Evolutionary conservation across 37 sponge, comb jelly and placozoan genomes (phyloP).

Genomic region (Lycopodina hypogea): DNA sequence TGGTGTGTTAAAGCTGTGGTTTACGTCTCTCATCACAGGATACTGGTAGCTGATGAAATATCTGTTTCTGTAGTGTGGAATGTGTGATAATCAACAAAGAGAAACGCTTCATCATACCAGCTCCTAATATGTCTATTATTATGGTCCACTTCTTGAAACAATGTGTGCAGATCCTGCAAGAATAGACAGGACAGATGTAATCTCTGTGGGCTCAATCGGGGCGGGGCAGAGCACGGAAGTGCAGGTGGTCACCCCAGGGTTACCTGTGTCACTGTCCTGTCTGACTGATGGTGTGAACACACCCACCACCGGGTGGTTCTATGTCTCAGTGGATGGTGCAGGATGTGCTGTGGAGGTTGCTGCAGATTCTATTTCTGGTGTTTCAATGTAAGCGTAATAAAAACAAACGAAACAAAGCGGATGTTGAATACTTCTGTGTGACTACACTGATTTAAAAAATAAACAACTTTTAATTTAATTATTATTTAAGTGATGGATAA

Average conservation of each 20-base stretch:
- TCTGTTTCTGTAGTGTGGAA: no score
- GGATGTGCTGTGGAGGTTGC: not conserved
- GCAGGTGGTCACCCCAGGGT: not conserved
- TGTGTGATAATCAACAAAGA: no score
- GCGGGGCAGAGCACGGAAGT: not conserved
- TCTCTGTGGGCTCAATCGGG: not conserved
- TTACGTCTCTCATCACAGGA: no score
- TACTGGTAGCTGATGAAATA: no score
- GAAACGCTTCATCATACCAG: no score
- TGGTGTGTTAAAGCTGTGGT: no score
- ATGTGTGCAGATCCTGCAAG: conserved; percentile 11
- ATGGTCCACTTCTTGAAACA: not conserved
- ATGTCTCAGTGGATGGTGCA: not conserved
- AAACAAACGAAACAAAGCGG: no score
- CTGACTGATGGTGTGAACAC: not conserved
- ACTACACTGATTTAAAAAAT: no score
- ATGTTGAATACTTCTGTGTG: no score
- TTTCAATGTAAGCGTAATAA: not conserved
- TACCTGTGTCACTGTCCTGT: conserved; percentile 1
- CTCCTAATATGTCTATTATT: not conserved
- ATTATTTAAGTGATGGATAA: no score
- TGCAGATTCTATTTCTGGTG: not conserved
- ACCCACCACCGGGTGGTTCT: not conserved
- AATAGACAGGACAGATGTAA: not conserved
- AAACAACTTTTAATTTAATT: no score